phyloP scores from a whole-genome alignment of 2,888 invertebrate genomes.

The Litoditis marina region DNA sequence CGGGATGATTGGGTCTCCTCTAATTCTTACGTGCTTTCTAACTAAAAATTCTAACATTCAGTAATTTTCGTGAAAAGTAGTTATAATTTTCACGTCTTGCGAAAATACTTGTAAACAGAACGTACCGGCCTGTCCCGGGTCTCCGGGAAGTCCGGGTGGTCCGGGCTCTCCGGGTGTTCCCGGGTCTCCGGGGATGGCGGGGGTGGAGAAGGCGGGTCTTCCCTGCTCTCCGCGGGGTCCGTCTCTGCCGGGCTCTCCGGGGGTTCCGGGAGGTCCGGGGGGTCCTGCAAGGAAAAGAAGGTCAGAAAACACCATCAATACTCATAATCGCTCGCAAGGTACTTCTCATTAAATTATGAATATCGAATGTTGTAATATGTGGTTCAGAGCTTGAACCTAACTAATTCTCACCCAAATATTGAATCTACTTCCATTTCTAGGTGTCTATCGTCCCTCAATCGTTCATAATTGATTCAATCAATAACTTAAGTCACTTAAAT shows the following conservation, averaged over 20 bases:
- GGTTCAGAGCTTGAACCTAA: too few species aligned
- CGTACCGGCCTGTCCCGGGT: conserved; percentile 46
- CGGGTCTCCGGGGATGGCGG: conserved; percentile 60
- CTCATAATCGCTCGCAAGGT: background rate
- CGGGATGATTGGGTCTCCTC: background rate
- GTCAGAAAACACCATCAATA: too few species aligned
- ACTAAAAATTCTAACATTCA: background rate
- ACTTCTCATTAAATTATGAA: background rate
- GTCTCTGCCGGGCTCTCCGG: conserved; percentile 55
- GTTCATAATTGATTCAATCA: too few species aligned
- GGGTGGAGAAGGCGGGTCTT: conserved; percentile 59
- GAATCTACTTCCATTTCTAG: too few species aligned
- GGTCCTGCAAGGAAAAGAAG: too few species aligned
- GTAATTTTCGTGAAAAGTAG: background rate
- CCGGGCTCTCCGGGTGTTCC: conserved; percentile 59
- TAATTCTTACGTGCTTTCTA: background rate
- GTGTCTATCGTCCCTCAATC: too few species aligned
- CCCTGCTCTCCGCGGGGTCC: conserved; percentile 60
- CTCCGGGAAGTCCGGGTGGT: conserved; percentile 58
- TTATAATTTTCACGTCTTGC: too few species aligned
- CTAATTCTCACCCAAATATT: too few species aligned
- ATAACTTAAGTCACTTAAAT: too few species aligned
- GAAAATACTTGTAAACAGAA: background rate
- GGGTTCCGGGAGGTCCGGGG: conserved; percentile 55
- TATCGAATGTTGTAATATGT: too few species aligned